phyloP scores from a whole-genome alignment of 2,888 invertebrate genomes.

The Cataglyphis albicans region DNA sequence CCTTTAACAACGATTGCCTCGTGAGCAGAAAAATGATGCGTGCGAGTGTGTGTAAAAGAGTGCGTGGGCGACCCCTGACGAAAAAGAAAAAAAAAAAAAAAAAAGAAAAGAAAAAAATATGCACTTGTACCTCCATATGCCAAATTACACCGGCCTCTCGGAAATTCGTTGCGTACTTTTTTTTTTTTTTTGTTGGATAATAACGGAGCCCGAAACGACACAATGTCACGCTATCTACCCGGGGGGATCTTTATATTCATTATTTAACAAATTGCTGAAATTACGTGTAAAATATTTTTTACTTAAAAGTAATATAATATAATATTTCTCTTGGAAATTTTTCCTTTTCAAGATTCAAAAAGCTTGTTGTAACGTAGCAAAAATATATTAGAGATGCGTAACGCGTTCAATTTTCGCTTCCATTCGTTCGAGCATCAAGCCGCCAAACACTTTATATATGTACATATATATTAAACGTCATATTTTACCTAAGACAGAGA shows the following conservation, averaged over 20 bases:
- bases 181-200: background rate
- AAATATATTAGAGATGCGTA: background rate
- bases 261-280: background rate
- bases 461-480: slow-evolving; percentile 11
- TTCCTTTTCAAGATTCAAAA: background rate
- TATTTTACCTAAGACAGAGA: background rate
- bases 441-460: background rate
- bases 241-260: slow-evolving; percentile 24
- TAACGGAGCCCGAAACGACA: slow-evolving; percentile 2
- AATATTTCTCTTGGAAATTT: background rate
- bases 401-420: background rate
- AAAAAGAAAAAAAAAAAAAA: slow-evolving; percentile 64
- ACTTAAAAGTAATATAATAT: background rate
- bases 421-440: background rate
- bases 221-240: slow-evolving; percentile 50
- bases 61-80: slow-evolving; percentile 72
- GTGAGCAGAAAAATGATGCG: slow-evolving; percentile 24
- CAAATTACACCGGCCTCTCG: slow-evolving; percentile 44
- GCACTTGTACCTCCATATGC: slow-evolving; percentile 36
- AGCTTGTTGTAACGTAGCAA: background rate
- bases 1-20: slow-evolving; percentile 64
- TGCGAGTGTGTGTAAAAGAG: slow-evolving; percentile 34
- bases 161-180: slow-evolving; percentile 33
- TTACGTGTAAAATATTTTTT: background rate
- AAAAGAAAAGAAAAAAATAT: slow-evolving; percentile 49